These are phyloP conservation scores for Leptopilina syphax DNA, from an alignment of 2,888 invertebrate species.

Conservation along the genomic window DNA sequence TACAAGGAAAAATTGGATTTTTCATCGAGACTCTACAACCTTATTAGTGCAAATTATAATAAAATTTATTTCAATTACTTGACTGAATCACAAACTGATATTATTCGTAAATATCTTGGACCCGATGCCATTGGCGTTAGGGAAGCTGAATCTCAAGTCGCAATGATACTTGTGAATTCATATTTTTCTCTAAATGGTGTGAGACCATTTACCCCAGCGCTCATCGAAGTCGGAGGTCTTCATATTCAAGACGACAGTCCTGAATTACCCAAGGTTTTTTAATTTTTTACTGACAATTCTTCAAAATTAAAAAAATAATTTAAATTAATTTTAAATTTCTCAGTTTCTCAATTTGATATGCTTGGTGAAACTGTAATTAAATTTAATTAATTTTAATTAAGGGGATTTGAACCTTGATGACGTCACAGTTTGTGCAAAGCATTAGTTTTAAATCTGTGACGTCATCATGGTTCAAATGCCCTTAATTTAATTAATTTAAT, in stretches of 20 bases:
- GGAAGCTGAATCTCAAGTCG: conserved; percentile 76
- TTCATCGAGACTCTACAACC: conserved; percentile 61
- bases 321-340: too few relatives aligned
- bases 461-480: too few relatives aligned
- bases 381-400: too few relatives aligned
- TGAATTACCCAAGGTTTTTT: conserved; percentile 59
- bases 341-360: too few relatives aligned
- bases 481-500: too few relatives aligned
- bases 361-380: too few relatives aligned
- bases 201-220: conserved; percentile 75
- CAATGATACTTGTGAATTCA: conserved; percentile 78
- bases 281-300: not conserved
- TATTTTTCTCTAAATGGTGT: conserved; percentile 77
- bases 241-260: conserved; percentile 75
- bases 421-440: too few relatives aligned
- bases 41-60: conserved; percentile 46
- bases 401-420: too few relatives aligned
- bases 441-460: too few relatives aligned
- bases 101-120: conserved; percentile 62
- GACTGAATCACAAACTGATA: conserved; percentile 58
- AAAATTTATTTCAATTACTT: conserved; percentile 58
- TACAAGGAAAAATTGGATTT: conserved; percentile 51
- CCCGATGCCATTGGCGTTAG: conserved; percentile 71
- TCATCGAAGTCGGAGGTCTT: conserved; percentile 79
- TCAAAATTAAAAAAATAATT: not conserved